These are phyloP conservation scores for Sisor rabdophorus DNA, from an alignment of 2,113 vertebrate species.

Conservation along the genomic window DNA sequence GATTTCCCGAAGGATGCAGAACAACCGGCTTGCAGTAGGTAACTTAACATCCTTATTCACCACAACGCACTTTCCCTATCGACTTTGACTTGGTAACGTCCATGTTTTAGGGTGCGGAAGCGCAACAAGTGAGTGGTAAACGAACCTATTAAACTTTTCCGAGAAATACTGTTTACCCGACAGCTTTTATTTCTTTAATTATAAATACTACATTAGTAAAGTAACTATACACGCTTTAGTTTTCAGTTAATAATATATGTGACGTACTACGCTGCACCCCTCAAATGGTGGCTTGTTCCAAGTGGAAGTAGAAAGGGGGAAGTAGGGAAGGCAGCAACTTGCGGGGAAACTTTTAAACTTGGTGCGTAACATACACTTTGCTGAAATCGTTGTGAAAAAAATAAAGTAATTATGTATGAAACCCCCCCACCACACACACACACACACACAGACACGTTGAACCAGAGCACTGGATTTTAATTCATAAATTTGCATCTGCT, in stretches of 20 bases:
- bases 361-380: neutral
- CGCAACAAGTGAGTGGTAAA: neutral
- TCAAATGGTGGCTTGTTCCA: neutral
- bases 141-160: neutral
- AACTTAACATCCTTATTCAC: constrained; percentile 3
- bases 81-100: constrained; percentile 33
- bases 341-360: neutral
- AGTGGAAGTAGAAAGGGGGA: neutral
- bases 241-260: neutral
- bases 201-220: neutral
- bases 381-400: neutral
- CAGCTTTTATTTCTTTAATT: accelerated
- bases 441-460: neutral
- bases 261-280: neutral
- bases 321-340: constrained; percentile 1
- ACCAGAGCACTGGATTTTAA: neutral
- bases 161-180: neutral
- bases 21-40: constrained; percentile 33
- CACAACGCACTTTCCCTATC: constrained; percentile 15
- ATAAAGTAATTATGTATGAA: too few relatives aligned
- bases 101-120: neutral
- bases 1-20: constrained; percentile 40
- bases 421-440: too few relatives aligned
- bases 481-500: constrained; percentile 13
- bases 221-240: neutral